Percentiles rank a stretch among this genome's conserved stretches.
phyloP scores from a whole-genome alignment of 2,888 invertebrate species.

The Tetramorium bicarinatum region DNA sequence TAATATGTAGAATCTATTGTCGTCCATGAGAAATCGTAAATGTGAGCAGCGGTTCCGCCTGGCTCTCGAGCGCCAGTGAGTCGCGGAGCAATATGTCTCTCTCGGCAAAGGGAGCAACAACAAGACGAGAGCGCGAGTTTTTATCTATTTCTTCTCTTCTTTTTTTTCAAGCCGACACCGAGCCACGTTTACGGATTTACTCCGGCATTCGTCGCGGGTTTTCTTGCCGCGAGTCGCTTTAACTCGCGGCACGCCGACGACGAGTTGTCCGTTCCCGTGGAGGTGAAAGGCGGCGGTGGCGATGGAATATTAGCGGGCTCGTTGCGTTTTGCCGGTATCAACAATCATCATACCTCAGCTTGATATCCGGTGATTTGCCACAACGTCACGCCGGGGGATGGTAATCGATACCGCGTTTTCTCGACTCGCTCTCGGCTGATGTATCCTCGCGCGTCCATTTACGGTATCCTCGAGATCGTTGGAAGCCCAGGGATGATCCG shows the following conservation, averaged over 20 bases:
- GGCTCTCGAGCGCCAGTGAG: constrained; percentile 17
- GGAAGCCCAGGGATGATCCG: constrained; percentile 25
- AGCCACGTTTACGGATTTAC: constrained; percentile 76
- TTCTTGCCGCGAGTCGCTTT: constrained; percentile 58
- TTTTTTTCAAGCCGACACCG: not conserved
- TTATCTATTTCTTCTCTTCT: constrained; percentile 3
- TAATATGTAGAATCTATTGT: too few relatives aligned
- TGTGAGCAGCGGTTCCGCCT: not conserved
- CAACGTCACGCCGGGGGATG: constrained; percentile 76
- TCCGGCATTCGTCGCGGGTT: constrained; percentile 79
- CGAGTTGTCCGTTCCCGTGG: constrained; percentile 16
- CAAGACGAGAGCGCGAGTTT: constrained; percentile 21
- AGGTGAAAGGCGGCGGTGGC: constrained; percentile 47
- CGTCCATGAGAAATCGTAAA: constrained; percentile 7
- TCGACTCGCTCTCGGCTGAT: constrained; percentile 71
- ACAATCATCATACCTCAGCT: constrained; percentile 85
- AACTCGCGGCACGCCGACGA: constrained; percentile 65
- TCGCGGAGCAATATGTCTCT: constrained; percentile 38
- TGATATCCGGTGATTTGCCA: constrained; percentile 83
- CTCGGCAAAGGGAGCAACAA: constrained; percentile 17
- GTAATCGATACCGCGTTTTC: constrained; percentile 80
- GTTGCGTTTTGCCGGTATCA: constrained; percentile 81
- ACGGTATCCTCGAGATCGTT: constrained; percentile 16
- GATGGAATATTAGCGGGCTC: constrained; percentile 80
- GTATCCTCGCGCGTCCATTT: constrained; percentile 55